Evolutionary conservation across 2,888 invertebrate species (phyloP), one percentile per base, ranked within the genome.

Genomic region (Papilio gigon): DNA sequence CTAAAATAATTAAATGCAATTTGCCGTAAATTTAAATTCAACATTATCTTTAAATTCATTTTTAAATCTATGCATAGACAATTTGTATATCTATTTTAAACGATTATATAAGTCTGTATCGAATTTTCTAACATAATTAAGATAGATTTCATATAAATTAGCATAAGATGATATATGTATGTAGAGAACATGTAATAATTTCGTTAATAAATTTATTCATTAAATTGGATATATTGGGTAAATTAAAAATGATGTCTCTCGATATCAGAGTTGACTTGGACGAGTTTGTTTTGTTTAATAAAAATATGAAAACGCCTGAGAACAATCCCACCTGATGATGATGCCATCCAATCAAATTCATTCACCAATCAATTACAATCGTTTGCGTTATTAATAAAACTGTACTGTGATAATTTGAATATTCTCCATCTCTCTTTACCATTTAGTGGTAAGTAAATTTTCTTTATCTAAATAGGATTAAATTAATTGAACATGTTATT

Each of bases 101-200:
- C 8, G 56, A 40, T 65, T 65, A 65, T 37, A 56, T 53, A 65
- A 65, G 2, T 56, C 53, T 56, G 37, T 40, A 53, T 53, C 37
- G 27, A 14, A 37, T 27, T 56, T 27, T 17, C 17, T n/a, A 25
- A 27, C 17, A 56, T 53, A 53, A 64, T 64, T 37, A 40, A 53
- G 64, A 64, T 64, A 27, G 44, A 62, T 30, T 30, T 62, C 30
- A 27, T 47, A 20, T 44, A 62, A 33, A 47, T 62, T 62, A 62
- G 47, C 62, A 62, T 62, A 47, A 11, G 33, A 62, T 56, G 53
- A 56, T 56, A 56, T 56, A 56, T 56, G 30, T 56, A 56, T 56
- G 30, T 56, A 30, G 30, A 62, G 14, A 47, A 47, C 4, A 33
- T 47, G 22, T 44, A 27, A 47, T 44, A 47, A 62, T 62, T 62